Base-by-base conservation (phyloP, 2,113 vertebrate species). In the Scomber scombrus region DNA sequence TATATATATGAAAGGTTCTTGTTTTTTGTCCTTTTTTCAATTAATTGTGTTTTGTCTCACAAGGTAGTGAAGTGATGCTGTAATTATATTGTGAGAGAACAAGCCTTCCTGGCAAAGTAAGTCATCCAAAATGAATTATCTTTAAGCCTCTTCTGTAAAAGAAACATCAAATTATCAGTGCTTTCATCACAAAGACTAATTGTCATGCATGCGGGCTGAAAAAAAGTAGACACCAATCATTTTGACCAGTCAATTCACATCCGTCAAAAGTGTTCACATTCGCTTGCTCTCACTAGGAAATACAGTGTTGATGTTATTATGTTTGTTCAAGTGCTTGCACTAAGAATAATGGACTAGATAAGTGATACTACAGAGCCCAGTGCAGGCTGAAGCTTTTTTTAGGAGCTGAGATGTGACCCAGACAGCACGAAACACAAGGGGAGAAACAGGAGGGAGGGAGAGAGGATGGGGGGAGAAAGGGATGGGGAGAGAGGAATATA, bases 391-490 rank as follows among this genome's bases (percentile, higher is more conserved):
- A 56, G 69, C 82, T 92, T 88, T 89, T 86, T 91, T 85, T 92
- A 89, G 86, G 45, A 75, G 61, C 73, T 61, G 78, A 89, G 86
- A 85, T 40, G 66, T 93, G 91, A 93, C 87, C 90, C 90, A 93
- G 91, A 90, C 90, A 82, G 63, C 15, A 12, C 63, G 71, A 89
- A 90, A 85, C 81, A 76, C 62, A 54, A 56, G 75, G 40, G 81
- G 75, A 87, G 84, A 72, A 86, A 76, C 16, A 71, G 80, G 47
- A 69, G 46, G 61, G 66, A 71, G 56, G 45, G 68, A 60, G 58
- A 62, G 81, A 49, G 66, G 45, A 45, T 4, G 3, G 51, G 21
- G 62, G 15, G 56, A 56, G 47, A 74, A 69, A 50, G 21, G 19
- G 71, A 55, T 18, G 18, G 80, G 85, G 80, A 79, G 80, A 85